Conservation (phyloP, 2,113 vertebrate genomes). For the Xiphorhynchus elegans region DNA sequence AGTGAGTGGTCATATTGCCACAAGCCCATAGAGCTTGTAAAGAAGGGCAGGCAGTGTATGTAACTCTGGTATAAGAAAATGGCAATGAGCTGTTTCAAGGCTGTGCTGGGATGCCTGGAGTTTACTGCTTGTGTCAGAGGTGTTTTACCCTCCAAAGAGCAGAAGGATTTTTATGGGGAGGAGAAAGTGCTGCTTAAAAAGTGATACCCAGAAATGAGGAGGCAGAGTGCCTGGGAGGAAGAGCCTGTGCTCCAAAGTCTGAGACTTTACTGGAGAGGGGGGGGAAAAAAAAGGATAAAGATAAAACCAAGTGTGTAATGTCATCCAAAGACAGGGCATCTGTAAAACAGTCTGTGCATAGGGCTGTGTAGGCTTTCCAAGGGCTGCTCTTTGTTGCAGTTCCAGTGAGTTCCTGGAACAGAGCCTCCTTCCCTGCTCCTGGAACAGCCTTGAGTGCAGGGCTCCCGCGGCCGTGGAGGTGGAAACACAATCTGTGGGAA, state of each 20-base stretch:
- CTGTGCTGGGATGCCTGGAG: neutral
- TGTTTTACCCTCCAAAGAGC: neutral
- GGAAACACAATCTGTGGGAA: conserved; percentile 50
- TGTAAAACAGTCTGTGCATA: conserved; percentile 55
- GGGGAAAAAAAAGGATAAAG: neutral
- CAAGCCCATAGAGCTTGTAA: neutral
- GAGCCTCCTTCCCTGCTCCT: conserved; percentile 65
- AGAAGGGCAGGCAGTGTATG: neutral
- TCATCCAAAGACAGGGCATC: conserved; percentile 58
- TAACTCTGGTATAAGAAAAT: neutral
- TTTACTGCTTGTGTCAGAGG: conserved; percentile 19
- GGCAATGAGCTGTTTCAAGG: neutral
- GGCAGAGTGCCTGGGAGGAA: conserved; percentile 27
- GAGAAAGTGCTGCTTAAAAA: neutral
- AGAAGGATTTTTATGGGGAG: neutral
- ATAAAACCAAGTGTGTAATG: conserved; percentile 52
- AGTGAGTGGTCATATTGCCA: neutral
- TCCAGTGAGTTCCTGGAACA: conserved; percentile 68
- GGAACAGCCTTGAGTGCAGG: conserved; percentile 61
- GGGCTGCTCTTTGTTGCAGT: conserved; percentile 69
- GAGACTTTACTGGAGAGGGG: neutral
- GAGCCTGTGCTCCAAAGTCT: neutral
- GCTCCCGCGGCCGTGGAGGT: conserved; percentile 62
- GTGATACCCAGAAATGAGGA: neutral
- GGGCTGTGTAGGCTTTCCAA: conserved; percentile 64